These are phyloP conservation scores for Oxystoma pomonae DNA, from an alignment of 2,888 invertebrate genomes.

Conservation along the genomic window DNA sequence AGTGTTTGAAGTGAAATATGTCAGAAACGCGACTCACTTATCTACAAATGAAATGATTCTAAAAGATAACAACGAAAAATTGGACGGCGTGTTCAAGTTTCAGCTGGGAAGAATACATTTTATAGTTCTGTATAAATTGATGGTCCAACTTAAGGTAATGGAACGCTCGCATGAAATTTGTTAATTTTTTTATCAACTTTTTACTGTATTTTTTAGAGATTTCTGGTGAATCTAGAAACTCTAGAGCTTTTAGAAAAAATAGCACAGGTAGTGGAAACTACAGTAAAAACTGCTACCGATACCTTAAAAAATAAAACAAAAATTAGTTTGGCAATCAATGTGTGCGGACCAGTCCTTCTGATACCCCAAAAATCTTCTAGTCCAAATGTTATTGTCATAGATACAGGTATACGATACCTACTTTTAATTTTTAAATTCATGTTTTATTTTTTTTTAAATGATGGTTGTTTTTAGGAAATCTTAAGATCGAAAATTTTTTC, in stretches of 20 bases:
- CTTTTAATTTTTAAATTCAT: conserved; percentile 14
- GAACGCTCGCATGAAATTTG: not conserved
- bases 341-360: conserved; percentile 68
- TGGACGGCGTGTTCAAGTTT: conserved; percentile 68
- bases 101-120: conserved; percentile 68
- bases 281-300: conserved; percentile 38
- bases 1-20: conserved; percentile 74
- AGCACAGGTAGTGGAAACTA: conserved; percentile 25
- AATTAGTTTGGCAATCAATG: conserved; percentile 43
- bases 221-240: conserved; percentile 43
- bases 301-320: conserved; percentile 42
- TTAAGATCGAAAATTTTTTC: conserved; percentile 78
- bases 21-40: conserved; percentile 60
- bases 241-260: conserved; percentile 36
- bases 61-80: conserved; percentile 48
- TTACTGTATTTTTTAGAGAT: conserved; percentile 35
- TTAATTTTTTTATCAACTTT: too few species aligned
- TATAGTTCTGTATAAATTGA: conserved; percentile 61
- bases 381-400: conserved; percentile 71
- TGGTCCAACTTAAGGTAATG: conserved; percentile 61
- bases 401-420: conserved; percentile 60
- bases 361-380: conserved; percentile 77
- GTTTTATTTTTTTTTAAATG: too few species aligned
- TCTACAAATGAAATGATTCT: conserved; percentile 47
- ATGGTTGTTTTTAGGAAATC: conserved; percentile 65